Conservation (phyloP, 1,140 invertebrate genomes). For the Piezodorus guildinii region DNA sequence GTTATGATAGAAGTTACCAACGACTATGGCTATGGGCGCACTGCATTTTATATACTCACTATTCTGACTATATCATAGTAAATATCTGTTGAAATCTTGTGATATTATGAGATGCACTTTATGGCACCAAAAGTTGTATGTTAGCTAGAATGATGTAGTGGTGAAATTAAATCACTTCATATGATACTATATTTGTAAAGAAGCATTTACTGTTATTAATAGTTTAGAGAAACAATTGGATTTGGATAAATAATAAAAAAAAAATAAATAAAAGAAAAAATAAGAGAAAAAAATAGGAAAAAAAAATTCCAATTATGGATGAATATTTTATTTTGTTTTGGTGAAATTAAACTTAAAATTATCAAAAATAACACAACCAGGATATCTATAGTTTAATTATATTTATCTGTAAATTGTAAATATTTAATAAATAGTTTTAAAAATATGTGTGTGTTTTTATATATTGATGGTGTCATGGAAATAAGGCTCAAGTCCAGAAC, state of each 20-base stretch:
- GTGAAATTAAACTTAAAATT: neutral
- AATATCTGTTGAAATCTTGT: conserved; percentile 18
- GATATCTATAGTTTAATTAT: no score
- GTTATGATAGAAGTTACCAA: conserved; percentile 12
- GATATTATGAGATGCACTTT: conserved; percentile 20
- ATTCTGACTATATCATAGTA: conserved; percentile 16
- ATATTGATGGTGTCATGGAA: no score
- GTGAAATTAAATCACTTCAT: neutral
- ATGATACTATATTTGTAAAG: conserved; percentile 1
- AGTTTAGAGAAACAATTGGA: neutral
- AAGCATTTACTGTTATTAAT: conserved; percentile 12
- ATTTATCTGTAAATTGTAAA: no score
- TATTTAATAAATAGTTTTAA: no score
- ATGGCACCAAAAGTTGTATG: conserved; percentile 5
- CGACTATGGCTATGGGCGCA: conserved; percentile 13
- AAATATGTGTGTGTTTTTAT: no score
- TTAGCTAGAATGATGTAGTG: conserved; percentile 11
- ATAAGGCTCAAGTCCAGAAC: no score
- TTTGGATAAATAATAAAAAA: neutral
- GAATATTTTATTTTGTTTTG: neutral
- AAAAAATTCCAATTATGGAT: neutral
- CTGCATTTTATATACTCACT: conserved; percentile 18
- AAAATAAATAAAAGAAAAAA: neutral
- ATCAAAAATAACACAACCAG: neutral
- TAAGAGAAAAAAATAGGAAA: neutral